Evolutionary conservation across 2,113 vertebrate genomes (phyloP).

Genomic region (Blennius ocellaris): DNA sequence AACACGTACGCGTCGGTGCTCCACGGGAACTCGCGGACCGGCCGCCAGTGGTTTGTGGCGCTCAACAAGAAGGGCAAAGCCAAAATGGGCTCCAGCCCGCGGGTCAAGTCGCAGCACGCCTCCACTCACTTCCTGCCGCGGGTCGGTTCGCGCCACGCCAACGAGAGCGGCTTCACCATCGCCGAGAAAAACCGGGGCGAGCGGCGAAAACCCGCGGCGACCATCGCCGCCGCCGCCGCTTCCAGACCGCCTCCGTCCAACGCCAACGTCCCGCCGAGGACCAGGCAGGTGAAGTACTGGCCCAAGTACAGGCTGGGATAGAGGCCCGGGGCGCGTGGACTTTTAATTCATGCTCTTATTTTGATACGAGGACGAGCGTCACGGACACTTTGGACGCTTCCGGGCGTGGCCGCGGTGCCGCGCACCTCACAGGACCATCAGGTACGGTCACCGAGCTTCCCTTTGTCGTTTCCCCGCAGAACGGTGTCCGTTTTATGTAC

Average conservation of each 20-base stretch:
- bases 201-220: slow-evolving; percentile 76
- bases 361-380: too few species aligned
- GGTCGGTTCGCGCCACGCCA: slow-evolving; percentile 79
- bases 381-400: too few species aligned
- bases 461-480: too few species aligned
- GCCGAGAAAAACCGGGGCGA: slow-evolving; percentile 77
- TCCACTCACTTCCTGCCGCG: slow-evolving; percentile 96
- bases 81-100: slow-evolving; percentile 93
- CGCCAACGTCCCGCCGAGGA: slow-evolving; percentile 72
- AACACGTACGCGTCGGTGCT: slow-evolving; percentile 94
- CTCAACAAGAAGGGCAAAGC: slow-evolving; percentile 97
- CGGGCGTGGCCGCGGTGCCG: too few species aligned
- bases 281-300: slow-evolving; percentile 87
- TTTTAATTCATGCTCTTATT: too few species aligned
- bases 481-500: too few species aligned
- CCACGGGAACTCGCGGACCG: slow-evolving; percentile 87
- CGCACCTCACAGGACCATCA: too few species aligned
- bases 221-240: too few species aligned
- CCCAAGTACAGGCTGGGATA: slow-evolving; percentile 97
- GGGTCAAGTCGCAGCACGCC: slow-evolving; percentile 93
- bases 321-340: background rate
- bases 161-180: slow-evolving; percentile 88
- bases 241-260: slow-evolving; percentile 71
- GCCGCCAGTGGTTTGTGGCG: slow-evolving; percentile 94
- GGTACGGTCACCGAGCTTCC: too few species aligned